A percentile compares a stretch with the other conserved stretches of the same genome.
phyloP scores from a whole-genome alignment of 1,140 invertebrate genomes.

The Euura lappo region DNA sequence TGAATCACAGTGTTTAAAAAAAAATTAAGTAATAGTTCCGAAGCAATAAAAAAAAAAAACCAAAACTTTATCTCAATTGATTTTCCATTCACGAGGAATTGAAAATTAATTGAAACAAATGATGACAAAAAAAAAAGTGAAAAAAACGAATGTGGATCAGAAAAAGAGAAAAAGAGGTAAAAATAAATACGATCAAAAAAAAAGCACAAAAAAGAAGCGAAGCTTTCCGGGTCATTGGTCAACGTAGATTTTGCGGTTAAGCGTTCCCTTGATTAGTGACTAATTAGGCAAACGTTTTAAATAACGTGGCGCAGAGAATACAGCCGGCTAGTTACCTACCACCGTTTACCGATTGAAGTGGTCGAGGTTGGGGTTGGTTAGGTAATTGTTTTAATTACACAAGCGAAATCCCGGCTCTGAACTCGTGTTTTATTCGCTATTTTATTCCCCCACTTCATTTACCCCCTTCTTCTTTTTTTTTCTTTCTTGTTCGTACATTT shows the following conservation, averaged over 20 bases:
- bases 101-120: neutral
- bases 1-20: no score
- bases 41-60: no score
- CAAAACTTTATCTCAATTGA: no score
- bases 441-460: no score
- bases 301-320: neutral
- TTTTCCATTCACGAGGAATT: no score
- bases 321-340: no score
- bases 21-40: no score
- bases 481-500: no score
- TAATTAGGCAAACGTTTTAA: neutral
- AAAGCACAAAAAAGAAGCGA: no score
- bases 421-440: no score
- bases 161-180: neutral
- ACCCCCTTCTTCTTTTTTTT: no score
- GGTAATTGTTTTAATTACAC: conserved; percentile 3
- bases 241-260: neutral
- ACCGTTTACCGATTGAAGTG: neutral
- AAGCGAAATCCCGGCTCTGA: neutral
- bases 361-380: neutral
- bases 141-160: neutral
- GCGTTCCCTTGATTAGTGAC: neutral
- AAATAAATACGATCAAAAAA: neutral
- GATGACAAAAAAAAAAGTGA: neutral
- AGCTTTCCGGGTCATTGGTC: neutral